Conservation (phyloP, 2,888 invertebrate species). For the Iphiclides podalirius region DNA sequence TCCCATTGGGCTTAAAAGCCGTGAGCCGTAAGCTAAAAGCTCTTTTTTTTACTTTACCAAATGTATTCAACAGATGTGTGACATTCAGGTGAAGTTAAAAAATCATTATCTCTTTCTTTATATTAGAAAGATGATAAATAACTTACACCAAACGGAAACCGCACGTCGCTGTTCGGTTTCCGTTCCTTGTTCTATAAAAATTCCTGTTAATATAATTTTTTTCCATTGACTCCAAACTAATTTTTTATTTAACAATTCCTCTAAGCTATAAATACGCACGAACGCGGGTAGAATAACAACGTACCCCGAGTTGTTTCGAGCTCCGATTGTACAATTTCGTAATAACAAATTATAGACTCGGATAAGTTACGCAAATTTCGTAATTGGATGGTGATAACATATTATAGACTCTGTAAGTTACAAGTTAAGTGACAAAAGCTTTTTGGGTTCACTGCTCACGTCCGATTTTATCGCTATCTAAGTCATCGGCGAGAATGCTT, state of each 20-base stretch:
- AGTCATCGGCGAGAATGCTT: too few species aligned
- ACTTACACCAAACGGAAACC: background rate
- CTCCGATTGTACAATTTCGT: background rate
- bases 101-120: too few species aligned
- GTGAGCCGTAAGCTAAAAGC: too few species aligned
- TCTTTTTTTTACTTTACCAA: too few species aligned
- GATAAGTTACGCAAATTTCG: too few species aligned
- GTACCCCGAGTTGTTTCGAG: background rate
- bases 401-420: background rate
- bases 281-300: background rate
- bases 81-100: too few species aligned
- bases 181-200: background rate
- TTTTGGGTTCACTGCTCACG: background rate
- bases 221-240: background rate
- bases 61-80: too few species aligned
- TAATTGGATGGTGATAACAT: background rate
- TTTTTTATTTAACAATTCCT: background rate
- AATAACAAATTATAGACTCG: background rate
- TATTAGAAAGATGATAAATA: background rate
- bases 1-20: too few species aligned
- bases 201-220: background rate
- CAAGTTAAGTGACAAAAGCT: background rate
- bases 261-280: background rate
- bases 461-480: background rate
- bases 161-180: background rate